Evolutionary conservation across 2,797 vertebrate genomes (phyloP), one percentile per base, ranked within the genome.

Genomic region (Phoxinus dragarum): DNA sequence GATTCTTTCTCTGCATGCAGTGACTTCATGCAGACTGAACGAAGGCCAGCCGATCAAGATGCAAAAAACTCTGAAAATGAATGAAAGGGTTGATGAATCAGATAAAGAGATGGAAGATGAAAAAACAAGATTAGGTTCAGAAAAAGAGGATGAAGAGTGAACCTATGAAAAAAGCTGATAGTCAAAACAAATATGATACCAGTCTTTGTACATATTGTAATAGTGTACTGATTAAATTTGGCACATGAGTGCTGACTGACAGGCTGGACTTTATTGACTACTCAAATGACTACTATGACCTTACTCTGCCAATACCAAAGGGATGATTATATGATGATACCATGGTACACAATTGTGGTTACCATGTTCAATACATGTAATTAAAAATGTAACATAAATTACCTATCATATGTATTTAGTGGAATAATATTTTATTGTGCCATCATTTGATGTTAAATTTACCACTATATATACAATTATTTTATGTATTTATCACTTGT

Each of bases 1-100:
- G 91, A 69, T 47, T 89, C 87, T 93, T 77, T 54, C 77, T 80
- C 54, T 36, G 67, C 94, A 93, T 95, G 94, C 94, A 85, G 82
- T 75, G 81, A 40, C 80, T 47, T 78, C 94, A 94, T 94, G 94
- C 94, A 91, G 90, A 90, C 90, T 91, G 88, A 85, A 72, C 7
- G 10, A 84, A 87, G 23, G 87, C 87, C 64, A 80, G 73, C 73
- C 80, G 75, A 47, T 84, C 61, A 82, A 86, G 74, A 86, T 86
- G 86, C 85, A 89, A 83, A 52, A 49, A 71, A 40, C 36, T 85
- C 79, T 85, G 74, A 82, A 40, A 81, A 85, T 72, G 11, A 71
- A 80, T 68, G 73, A 59, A 27, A 71, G 7, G 6, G 52, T 7
- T 40, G 38, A 78, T 47, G 23, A 82, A 40, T 84, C 10, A 68